Base-by-base conservation (phyloP, 2,888 invertebrate species). In the Drosophila phalerata region DNA sequence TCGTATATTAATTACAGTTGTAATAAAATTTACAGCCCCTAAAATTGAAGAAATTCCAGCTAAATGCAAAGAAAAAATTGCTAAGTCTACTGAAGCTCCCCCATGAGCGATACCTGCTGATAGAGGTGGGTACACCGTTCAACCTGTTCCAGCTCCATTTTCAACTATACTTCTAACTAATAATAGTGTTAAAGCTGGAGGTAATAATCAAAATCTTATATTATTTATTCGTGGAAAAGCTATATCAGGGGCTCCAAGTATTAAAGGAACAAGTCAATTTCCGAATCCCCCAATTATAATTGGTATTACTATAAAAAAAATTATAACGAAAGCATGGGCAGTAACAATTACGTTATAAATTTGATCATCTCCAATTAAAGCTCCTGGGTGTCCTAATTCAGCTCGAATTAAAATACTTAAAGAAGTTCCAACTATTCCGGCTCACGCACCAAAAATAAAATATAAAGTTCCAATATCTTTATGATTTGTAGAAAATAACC, bases 181-280 rank as follows among this genome's bases (percentile, higher is more conserved):
- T 91, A 96, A 87, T 48, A 97, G 79, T n/a, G 94, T 93, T 84
- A 97, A 84, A 10, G 96, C 95, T 8, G 96, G 95, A 0, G 95
- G 95, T n/a, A 97, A 76, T 61, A 97, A 75, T 94, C 96, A 97
- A 93, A 96, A 97, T 91, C 96, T 96, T 94, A 96, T 95, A 93
- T 96, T 96, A 94, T 97, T 97, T 94, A 97, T 94, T 90, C 96
- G 96, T 0, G 96, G 96, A 57, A 96, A 97, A 10, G 96, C 95
- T 93, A 97, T 96, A 94, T 97, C 97, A 3, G 96, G 96, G 0
- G 95, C 95, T 73, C 95, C 95, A 88, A 97, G 83, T 94, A 97
- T 96, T 92, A 97, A 81, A 5, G 96, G 96, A 0, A 96, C 93
- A 91, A 97, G 88, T 94, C 96, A 97, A 92, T 97, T 97, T 71